Conservation (phyloP, 2,113 vertebrate species). For the Galbula dea region DNA sequence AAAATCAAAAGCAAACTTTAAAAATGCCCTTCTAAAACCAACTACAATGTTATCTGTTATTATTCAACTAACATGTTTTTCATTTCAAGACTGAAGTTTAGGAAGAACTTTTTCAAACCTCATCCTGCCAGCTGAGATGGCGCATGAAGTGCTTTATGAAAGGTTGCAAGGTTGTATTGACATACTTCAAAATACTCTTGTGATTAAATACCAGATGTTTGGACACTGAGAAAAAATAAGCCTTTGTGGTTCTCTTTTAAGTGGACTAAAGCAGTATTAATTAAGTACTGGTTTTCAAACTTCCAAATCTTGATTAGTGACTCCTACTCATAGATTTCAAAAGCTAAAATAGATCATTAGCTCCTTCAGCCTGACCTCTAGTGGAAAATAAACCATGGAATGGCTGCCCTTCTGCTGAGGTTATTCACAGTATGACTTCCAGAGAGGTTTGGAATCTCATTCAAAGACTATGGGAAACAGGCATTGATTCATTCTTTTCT, state of each 20-base stretch:
- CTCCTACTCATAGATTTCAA: not conserved
- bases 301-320: not conserved
- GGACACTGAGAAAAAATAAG: not conserved
- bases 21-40: not conserved
- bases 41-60: not conserved
- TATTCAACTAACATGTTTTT: not conserved
- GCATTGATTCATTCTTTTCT: not conserved
- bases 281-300: not conserved
- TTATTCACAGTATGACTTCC: not conserved
- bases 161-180: not conserved
- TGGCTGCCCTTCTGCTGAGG: not conserved
- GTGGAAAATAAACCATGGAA: not conserved
- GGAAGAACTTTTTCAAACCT: not conserved
- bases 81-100: not conserved
- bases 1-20: not conserved
- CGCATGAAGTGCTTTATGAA: not conserved
- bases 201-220: not conserved
- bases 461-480: not conserved
- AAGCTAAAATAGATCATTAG: not conserved
- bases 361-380: constrained; percentile 58
- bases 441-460: not conserved
- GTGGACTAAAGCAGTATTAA: not conserved
- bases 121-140: not conserved
- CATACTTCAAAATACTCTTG: not conserved
- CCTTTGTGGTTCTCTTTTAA: not conserved